These are phyloP conservation scores for Drosophila subobscura DNA, from an alignment of 1,140 invertebrate genomes.

Conservation along the genomic window DNA sequence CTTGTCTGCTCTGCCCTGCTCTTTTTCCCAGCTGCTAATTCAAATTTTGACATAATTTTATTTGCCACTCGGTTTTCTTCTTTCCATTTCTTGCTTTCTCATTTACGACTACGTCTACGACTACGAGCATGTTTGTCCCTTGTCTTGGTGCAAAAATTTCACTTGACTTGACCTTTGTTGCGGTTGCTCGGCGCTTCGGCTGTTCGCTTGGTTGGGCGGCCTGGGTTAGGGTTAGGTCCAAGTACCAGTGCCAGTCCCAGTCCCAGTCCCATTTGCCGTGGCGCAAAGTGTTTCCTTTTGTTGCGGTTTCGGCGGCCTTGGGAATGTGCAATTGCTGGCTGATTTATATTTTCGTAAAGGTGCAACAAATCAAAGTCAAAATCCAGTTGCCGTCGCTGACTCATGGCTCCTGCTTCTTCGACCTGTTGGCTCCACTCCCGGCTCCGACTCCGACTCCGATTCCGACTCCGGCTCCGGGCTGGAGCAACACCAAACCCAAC, in stretches of 20 bases:
- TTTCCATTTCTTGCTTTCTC: conserved; percentile 55
- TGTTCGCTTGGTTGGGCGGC: conserved; percentile 30
- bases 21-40: conserved; percentile 61
- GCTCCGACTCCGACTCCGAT: not conserved
- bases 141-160: conserved; percentile 42
- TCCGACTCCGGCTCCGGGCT: not conserved
- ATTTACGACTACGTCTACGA: conserved; percentile 50
- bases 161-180: conserved; percentile 69
- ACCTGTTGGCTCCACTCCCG: conserved; percentile 53
- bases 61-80: conserved; percentile 19
- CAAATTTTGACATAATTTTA: conserved; percentile 81
- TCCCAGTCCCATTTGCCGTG: too few species aligned
- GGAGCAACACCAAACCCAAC: conserved; percentile 5
- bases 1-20: conserved; percentile 26
- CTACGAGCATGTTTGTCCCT: too few species aligned
- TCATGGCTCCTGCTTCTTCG: conserved; percentile 43
- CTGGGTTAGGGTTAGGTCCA: conserved; percentile 34
- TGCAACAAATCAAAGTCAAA: conserved; percentile 75
- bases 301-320: conserved; percentile 53
- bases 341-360: conserved; percentile 55
- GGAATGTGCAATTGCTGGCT: conserved; percentile 60
- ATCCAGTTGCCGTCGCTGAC: conserved; percentile 42
- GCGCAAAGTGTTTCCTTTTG: not conserved
- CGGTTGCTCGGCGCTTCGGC: conserved; percentile 9
- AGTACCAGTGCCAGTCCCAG: too few species aligned